Evolutionary conservation across 2,888 invertebrate species (phyloP).

Genomic region (Melinopterus prodromus): DNA sequence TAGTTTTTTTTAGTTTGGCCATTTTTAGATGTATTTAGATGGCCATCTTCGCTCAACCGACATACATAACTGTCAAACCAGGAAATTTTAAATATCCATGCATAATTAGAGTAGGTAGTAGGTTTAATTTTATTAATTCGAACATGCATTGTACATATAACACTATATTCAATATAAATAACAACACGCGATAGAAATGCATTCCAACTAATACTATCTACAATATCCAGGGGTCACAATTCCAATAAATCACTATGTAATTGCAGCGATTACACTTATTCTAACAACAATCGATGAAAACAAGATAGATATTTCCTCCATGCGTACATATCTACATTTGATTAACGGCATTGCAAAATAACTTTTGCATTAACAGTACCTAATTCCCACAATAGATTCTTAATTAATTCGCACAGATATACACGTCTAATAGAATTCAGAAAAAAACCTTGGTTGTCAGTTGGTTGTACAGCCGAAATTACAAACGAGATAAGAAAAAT

Average conservation of each 20-base stretch:
- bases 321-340: background rate
- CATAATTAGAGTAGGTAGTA: no score
- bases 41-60: no score
- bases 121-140: no score
- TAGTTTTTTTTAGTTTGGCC: no score
- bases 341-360: background rate
- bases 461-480: background rate
- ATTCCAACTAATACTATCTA: no score
- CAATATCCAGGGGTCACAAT: background rate
- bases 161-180: no score
- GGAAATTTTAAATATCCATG: no score
- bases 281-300: background rate
- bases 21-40: no score
- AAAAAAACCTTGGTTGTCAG: conserved; percentile 4
- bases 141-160: no score
- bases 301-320: background rate
- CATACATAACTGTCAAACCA: no score
- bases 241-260: background rate
- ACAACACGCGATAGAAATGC: no score
- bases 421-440: background rate
- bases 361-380: background rate
- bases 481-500: background rate
- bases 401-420: background rate
- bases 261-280: background rate
- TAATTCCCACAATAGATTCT: background rate